Conservation (phyloP, 2,797 vertebrate genomes). For the Sardinella longiceps region DNA sequence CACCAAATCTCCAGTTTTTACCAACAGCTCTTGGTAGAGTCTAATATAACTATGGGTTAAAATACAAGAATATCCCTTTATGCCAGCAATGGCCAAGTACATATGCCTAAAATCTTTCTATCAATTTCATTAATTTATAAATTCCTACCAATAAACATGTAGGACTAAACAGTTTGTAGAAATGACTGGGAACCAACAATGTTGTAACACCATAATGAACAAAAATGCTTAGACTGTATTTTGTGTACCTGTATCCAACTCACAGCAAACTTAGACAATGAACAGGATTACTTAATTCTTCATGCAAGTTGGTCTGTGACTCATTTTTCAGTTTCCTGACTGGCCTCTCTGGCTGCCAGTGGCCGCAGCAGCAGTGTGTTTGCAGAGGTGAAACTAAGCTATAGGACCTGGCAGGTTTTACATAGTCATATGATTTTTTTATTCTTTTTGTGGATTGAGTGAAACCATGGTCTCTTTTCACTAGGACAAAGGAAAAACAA, state of each 20-base stretch:
- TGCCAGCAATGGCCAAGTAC: neutral
- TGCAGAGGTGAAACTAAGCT: constrained; percentile 21
- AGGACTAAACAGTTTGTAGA: neutral
- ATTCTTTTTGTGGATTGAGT: neutral
- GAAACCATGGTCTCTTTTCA: neutral
- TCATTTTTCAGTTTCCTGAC: neutral
- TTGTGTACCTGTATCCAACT: neutral
- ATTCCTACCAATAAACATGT: neutral
- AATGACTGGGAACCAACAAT: neutral
- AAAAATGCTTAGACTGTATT: neutral
- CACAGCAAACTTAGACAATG: neutral
- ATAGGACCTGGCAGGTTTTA: neutral
- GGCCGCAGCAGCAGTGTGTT: neutral
- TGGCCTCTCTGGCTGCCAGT: neutral
- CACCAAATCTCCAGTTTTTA: too few species aligned
- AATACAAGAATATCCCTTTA: too few species aligned
- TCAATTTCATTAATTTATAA: neutral
- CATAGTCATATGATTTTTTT: constrained; percentile 1
- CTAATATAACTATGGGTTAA: too few species aligned
- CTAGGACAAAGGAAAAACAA: neutral
- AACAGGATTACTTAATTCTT: neutral
- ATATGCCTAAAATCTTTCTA: neutral
- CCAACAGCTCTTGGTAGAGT: too few species aligned
- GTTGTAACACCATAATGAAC: neutral
- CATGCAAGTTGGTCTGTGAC: neutral